Evolutionary conservation across 2,797 vertebrate species (phyloP), one percentile per base, ranked within the genome.

Genomic region (Sandelia bainsii): DNA sequence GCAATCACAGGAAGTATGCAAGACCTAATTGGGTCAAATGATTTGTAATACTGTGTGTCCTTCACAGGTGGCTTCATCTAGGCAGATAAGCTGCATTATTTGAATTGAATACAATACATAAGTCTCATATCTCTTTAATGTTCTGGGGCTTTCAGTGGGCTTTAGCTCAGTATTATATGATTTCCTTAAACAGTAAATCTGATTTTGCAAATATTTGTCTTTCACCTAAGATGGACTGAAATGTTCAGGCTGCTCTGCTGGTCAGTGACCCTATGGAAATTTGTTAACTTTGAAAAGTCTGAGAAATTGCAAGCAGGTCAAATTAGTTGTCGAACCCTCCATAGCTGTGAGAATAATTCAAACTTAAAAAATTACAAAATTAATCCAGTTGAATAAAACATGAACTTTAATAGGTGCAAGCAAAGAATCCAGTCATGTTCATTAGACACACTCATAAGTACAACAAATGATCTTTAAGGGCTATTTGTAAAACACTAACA

Each of bases 181-280:
- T 53, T 71, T 32, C 29, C 29, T 32, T 53, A 45, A 37, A 68
- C 7, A 52, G 19, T 14, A 44, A 56, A 23, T 53, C n/a, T 44
- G 22, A 22, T 51, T 67, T 37, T 29, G 50, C 63, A 62, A 80
- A 75, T 81, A 80, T 81, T 84, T 81, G 73, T 46, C 6, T 72
- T 68, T 54, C 20, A 12, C 23, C n/a, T 4, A 34, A 37, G 48
- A 50, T 2, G 12, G 50, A n/a, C 1, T 29, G 37, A 42, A 42
- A 58, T 17, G 40, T 32, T 29, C 22, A 1, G 7, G 40, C 46
- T 61, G 59, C 27, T 23, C 77, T 39, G 34, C 32, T 59, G 80
- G 67, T 79, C 82, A 85, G 12, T 82, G 73, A 83, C 84, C 84
- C 40, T 4, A 3, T 0, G 2, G 12, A 51, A 70, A 59, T 10